Evolutionary conservation across 2,113 vertebrate genomes (phyloP), one percentile per base, ranked within the genome.

Genomic region (Clarias batrachus): DNA sequence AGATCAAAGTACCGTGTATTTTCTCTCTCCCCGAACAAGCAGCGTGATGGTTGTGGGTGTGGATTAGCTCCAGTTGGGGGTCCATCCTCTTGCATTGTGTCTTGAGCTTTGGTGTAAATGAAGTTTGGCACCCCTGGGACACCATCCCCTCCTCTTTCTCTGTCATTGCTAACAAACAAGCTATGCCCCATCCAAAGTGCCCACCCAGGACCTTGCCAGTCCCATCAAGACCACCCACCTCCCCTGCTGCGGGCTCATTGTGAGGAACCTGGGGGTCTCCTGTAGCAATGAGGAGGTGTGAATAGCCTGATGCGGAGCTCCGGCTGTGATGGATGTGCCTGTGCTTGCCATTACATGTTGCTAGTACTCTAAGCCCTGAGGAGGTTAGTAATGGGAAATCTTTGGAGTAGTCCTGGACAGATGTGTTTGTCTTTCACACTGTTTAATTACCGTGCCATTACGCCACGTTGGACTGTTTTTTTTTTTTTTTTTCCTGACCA

Each of bases 101-200:
- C 81, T 86, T 82, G 76, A 81, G 86, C 86, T 86, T 86, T 88
- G 85, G 83, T 90, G 90, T 91, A 90, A 92, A 91, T 90, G 90
- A 91, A 91, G 89, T 88, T 85, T 85, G 84, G 87, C 74, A 60
- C 89, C 89, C 89, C 86, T 79, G 60, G 82, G 86, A 88, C 70
- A 82, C 83, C 54, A 41, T 60, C 78, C 80, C 80, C 85, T 81
- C 70, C 65, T 62, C 60, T 48, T 56, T 85, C 85, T 77, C 62
- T 82, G 73, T 80, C 87, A 60, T 70, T 84, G n/a, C 83, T 89
- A 86, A 81, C 83, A 88, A 87, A 89, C 90, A 89, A 85, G 77
- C 85, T 74, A 80, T 86, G 85, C 70, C 85, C 82, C 83, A 82
- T 89, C 82, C 68, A 56, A 90, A 79, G 82, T 87, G 76, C 86